Evolutionary conservation across 2,888 invertebrate genomes (phyloP).

Genomic region (Erannis defoliaria): DNA sequence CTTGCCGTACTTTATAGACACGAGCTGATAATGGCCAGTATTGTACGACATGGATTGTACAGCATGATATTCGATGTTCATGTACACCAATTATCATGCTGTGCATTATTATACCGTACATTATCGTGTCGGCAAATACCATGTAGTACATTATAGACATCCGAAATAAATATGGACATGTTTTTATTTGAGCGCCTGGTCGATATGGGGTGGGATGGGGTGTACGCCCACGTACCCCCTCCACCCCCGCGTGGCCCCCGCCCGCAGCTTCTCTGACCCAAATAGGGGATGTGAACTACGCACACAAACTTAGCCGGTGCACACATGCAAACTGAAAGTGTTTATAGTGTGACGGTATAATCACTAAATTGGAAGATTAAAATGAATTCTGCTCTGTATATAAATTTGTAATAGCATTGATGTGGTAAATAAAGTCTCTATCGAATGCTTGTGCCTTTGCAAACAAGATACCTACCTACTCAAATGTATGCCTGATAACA

Average conservation of each 20-base stretch:
- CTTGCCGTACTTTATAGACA: too few species aligned
- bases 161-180: conserved; percentile 19
- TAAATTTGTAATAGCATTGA: neutral
- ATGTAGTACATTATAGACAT: too few species aligned
- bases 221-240: conserved; percentile 61
- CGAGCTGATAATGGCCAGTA: too few species aligned
- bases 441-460: too few species aligned
- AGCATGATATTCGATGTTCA: too few species aligned
- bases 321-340: conserved; percentile 40
- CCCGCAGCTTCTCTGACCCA: conserved; percentile 76
- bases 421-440: too few species aligned
- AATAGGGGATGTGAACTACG: conserved; percentile 66
- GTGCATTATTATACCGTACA: too few species aligned
- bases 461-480: too few species aligned
- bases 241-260: conserved; percentile 52
- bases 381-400: neutral
- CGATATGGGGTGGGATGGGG: conserved; percentile 64
- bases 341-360: conserved; percentile 14
- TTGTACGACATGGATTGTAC: too few species aligned
- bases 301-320: conserved; percentile 48
- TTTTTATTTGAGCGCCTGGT: conserved; percentile 58
- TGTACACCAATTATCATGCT: too few species aligned
- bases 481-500: too few species aligned
- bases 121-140: too few species aligned
- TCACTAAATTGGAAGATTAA: conserved; percentile 9